Base-by-base conservation (phyloP, 2,797 vertebrate species). In the Takifugu ocellatus region DNA sequence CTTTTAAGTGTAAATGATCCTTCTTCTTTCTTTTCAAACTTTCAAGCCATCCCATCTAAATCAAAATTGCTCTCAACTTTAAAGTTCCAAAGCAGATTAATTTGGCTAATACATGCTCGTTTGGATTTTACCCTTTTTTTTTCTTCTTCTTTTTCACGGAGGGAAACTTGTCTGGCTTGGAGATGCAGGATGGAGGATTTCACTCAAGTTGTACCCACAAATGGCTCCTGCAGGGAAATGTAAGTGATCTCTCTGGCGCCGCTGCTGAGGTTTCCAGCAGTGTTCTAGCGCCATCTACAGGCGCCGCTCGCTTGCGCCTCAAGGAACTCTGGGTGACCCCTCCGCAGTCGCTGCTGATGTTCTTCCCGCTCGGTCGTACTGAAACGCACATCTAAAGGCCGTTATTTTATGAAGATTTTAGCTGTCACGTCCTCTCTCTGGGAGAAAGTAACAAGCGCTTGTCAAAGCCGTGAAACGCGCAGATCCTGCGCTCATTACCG, bases 241-340 rank as follows among this genome's bases (percentile, higher is more conserved):
- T 77, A 81, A 84, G 63, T 66, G 80, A 81, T 73, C 82, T 73
- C 63, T 68, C 60, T 45, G 17, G 66, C 2, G 24, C 50, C 70
- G 48, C 48, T 6, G 0, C 16, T n/a, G 9, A 2, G 0, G 24
- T 74, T 79, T 89, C 67, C 56, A 72, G 78, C 76, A 84, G 90
- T 91, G 84, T 89, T 85, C 54, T 90, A 90, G 78, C 90, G 60
- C 90, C 92, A 92, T 92, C 92, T 92, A 85, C 86, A 91, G 91
- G 85, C 74, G n/a, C 1, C 6, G 5, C 17, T 12, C 51, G 49
- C 59, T 63, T 47, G 7, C 82, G 83, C 90, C 82, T 80, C 56
- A 68, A 83, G 85, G 91, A 92, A 93, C 92, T 93, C 86, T 92
- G 72, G 33, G 72, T 93, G 92, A 93, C 92, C 92, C 87, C 88